phyloP scores from a whole-genome alignment of 1,140 invertebrate species.

The Luehdorfia chinensis region DNA sequence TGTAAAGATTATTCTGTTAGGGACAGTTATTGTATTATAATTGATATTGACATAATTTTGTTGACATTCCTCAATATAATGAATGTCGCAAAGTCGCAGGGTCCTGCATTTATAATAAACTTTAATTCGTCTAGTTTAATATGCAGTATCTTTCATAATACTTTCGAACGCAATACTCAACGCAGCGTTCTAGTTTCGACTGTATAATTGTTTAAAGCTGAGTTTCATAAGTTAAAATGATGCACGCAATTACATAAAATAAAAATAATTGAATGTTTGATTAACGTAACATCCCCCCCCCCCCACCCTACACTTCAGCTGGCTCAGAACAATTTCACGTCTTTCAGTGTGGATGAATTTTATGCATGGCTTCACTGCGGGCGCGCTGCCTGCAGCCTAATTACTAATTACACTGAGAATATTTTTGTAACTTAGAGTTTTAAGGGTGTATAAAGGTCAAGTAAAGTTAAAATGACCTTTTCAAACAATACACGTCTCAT shows the following conservation, averaged over 20 bases:
- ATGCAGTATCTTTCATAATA: constrained; percentile 16
- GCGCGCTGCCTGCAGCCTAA: not conserved
- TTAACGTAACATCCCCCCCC: constrained; percentile 6
- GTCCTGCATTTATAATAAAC: too few species aligned
- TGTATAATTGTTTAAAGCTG: constrained; percentile 12
- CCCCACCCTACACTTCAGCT: not conserved
- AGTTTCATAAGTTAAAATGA: constrained; percentile 16
- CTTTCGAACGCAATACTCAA: constrained; percentile 7
- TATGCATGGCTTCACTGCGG: not conserved
- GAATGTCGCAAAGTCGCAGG: too few species aligned
- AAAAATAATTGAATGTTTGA: constrained; percentile 2
- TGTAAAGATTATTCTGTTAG: too few species aligned
- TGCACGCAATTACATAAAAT: constrained; percentile 5
- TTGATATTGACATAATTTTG: too few species aligned
- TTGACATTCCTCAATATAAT: too few species aligned
- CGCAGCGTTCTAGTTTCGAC: constrained; percentile 7
- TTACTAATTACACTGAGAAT: constrained; percentile 2
- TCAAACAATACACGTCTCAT: not conserved
- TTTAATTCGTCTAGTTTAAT: too few species aligned
- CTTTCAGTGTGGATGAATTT: constrained; percentile 2
- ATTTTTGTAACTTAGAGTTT: not conserved
- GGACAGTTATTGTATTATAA: too few species aligned
- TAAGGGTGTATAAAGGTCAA: not conserved
- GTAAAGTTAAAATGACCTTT: constrained; percentile 7
- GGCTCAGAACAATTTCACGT: not conserved